These are phyloP conservation scores for Hafferia zeledoni DNA, from an alignment of 2,797 vertebrate species.

Conservation along the genomic window DNA sequence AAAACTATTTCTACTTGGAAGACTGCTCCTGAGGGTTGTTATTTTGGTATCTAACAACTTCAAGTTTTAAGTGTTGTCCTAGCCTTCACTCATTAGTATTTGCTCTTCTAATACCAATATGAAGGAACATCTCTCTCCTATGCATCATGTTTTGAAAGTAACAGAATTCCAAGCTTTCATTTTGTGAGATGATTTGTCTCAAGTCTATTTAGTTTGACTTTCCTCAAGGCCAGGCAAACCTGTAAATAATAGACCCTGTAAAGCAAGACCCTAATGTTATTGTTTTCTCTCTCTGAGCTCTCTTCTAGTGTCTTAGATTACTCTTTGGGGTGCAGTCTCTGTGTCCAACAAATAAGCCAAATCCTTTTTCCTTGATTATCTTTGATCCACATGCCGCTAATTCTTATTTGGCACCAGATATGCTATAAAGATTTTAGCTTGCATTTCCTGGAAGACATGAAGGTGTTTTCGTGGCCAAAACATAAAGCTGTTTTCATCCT, in stretches of 20 bases:
- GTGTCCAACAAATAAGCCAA: not conserved
- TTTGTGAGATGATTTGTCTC: not conserved
- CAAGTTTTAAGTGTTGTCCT: not conserved
- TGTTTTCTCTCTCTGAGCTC: not conserved
- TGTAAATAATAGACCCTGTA: not conserved
- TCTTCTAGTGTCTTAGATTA: not conserved
- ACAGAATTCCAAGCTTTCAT: not conserved
- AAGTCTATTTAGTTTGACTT: not conserved
- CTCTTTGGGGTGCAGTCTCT: not conserved
- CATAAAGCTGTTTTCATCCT: not conserved
- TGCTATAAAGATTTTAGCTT: not conserved
- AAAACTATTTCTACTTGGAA: not conserved
- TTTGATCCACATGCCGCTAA: not conserved
- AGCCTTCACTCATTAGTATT: not conserved
- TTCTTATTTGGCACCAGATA: not conserved
- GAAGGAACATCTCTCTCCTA: rapidly evolving
- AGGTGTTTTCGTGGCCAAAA: not conserved
- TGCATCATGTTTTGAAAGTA: not conserved
- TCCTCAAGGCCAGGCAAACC: not conserved
- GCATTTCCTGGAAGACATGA: not conserved
- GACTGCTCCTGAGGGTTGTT: not conserved
- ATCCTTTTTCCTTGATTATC: not conserved
- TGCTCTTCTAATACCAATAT: not conserved
- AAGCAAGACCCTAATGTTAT: not conserved
- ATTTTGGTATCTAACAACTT: not conserved